phyloP scores from a whole-genome alignment of 2,888 invertebrate species.

The Leptogaster cylindrica region DNA sequence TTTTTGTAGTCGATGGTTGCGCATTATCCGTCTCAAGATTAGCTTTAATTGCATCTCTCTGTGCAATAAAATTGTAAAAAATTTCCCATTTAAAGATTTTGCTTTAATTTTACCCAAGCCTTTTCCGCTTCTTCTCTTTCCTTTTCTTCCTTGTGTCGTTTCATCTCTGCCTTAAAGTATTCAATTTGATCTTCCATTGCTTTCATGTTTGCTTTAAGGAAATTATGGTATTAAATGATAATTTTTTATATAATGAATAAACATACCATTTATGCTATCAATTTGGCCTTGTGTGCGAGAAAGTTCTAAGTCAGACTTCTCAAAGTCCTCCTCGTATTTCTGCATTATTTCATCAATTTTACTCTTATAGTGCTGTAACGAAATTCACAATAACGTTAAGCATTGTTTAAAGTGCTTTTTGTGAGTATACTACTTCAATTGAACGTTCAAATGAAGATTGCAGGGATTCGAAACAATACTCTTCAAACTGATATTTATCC shows the following conservation, averaged over 20 bases:
- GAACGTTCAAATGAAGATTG: not conserved
- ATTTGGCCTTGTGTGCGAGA: not conserved
- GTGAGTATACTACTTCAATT: not conserved
- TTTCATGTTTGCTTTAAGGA: no score
- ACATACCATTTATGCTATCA: not conserved
- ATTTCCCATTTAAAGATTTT: no score
- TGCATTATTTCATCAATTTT: not conserved
- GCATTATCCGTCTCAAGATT: not conserved
- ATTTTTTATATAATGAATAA: not conserved
- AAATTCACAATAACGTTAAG: not conserved
- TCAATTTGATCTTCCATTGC: no score
- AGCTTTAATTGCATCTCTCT: no score
- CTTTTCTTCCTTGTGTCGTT: not conserved
- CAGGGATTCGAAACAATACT: not conserved
- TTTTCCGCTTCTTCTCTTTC: conserved; percentile 3
- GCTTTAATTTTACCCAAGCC: not conserved
- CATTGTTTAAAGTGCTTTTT: not conserved
- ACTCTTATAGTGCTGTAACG: not conserved
- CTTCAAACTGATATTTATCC: not conserved
- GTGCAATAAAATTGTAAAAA: no score
- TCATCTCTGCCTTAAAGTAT: not conserved
- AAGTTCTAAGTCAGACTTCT: not conserved
- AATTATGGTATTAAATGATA: not conserved
- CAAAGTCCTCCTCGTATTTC: conserved; percentile 5
- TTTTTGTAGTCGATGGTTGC: not conserved